A percentile compares a stretch with the other conserved stretches of the same genome.
Conservation (phyloP, 2,888 invertebrate species). For the Didymodactylos carnosus region DNA sequence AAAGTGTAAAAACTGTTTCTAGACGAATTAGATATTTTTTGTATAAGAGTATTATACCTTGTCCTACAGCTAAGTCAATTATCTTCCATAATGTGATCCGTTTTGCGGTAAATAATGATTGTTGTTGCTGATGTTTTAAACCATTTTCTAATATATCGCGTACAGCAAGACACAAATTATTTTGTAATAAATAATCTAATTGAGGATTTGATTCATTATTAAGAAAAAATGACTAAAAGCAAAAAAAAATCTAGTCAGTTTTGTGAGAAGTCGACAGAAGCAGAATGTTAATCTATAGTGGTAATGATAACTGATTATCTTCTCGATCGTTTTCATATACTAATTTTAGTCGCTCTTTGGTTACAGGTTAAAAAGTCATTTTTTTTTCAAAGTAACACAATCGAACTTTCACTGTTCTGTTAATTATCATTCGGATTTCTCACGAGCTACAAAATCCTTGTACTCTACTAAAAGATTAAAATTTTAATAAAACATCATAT, state of each 20-base stretch:
- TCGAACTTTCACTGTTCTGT: neutral
- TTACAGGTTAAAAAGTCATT: neutral
- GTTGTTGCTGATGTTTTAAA: neutral
- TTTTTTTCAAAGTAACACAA: neutral
- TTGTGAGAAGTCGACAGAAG: no score
- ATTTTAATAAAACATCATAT: no score
- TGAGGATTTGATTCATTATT: neutral
- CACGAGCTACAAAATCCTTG: no score
- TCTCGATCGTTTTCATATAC: no score
- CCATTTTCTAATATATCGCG: neutral
- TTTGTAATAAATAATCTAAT: neutral
- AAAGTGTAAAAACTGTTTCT: no score
- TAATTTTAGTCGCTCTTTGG: no score
- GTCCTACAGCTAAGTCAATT: neutral
- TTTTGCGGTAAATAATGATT: neutral
- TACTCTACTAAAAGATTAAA: no score
- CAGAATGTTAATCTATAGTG: no score
- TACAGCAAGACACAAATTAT: neutral
- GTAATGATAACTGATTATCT: no score
- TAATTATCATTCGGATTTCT: no score
- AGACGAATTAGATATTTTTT: no score
- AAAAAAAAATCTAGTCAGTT: neutral
- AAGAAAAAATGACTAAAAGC: neutral
- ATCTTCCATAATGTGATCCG: neutral
- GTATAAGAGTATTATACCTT: no score